phyloP scores from a whole-genome alignment of 2,113 vertebrate species.

The Poeciliopsis occidentalis region DNA sequence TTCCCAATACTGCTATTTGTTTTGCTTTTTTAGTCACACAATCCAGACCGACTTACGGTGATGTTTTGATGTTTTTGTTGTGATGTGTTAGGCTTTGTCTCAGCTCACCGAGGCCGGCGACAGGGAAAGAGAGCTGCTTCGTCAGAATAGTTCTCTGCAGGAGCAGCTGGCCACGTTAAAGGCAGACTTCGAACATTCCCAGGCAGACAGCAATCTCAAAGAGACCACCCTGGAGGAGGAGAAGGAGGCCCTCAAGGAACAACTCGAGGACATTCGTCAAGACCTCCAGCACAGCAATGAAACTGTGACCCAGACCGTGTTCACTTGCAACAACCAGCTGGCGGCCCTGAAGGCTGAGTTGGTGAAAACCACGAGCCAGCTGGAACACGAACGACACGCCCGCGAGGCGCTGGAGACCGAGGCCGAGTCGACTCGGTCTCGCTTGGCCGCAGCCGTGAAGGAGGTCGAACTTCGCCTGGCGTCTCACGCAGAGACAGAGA shows the following conservation, averaged over 20 bases:
- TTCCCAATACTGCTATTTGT: too few relatives aligned
- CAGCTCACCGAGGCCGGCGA: conserved; percentile 83
- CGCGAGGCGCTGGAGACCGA: conserved; percentile 86
- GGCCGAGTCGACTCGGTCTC: conserved; percentile 79
- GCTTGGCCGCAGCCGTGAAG: conserved; percentile 79
- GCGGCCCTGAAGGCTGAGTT: conserved; percentile 84
- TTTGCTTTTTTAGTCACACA: not conserved
- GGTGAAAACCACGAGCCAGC: conserved; percentile 74
- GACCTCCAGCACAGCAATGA: conserved; percentile 89
- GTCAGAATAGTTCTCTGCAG: conserved; percentile 81
- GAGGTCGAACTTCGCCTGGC: conserved; percentile 84
- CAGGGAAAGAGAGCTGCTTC: conserved; percentile 83
- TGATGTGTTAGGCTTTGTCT: conserved; percentile 63
- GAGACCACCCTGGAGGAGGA: conserved; percentile 85
- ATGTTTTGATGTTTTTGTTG: not conserved
- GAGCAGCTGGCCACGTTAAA: conserved; percentile 84
- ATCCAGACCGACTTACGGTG: not conserved
- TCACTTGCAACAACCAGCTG: conserved; percentile 85
- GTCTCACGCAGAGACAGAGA: conserved; percentile 80
- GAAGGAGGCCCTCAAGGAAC: conserved; percentile 85
- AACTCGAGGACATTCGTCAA: conserved; percentile 84
- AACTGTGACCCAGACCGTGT: conserved; percentile 84
- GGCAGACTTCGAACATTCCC: conserved; percentile 82
- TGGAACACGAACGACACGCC: conserved; percentile 86
- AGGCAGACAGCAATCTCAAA: conserved; percentile 79